Evolutionary conservation across 2,888 invertebrate genomes (phyloP), one percentile per base, ranked within the genome.

Genomic region (Drosophila infuscata): DNA sequence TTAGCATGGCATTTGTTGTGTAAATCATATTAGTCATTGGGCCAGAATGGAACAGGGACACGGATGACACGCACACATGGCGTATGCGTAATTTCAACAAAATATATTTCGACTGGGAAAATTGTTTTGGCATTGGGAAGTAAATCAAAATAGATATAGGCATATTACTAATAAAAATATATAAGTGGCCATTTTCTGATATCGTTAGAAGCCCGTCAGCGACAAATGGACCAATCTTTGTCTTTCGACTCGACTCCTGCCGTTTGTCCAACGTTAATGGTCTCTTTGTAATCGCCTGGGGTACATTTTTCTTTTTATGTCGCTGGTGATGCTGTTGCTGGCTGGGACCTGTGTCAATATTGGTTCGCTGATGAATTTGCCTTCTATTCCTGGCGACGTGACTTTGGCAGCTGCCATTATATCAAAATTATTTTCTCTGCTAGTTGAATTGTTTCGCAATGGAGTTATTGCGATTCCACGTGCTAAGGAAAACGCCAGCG

Each of bases 381-480:
- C 75, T 76, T 79, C 68, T 74, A 66, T 76, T 56, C 66, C 51
- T 46, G 53, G 62, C 63, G 81, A 90, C 91, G 88, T 90, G 91
- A 89, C 91, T 88, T 82, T 76, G 76, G 70, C 75, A 72, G 60
- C 74, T 76, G 81, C 83, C 83, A 89, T 89, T 90, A 87, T 82
- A 80, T 82, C 76, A 76, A 81, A 89, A 82, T 89, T 83, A 82
- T 86, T 74, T 72, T 74, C 65, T 71, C 72, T 59, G 80, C 74
- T 76, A 78, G 83, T 81, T 66, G 79, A 76, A 87, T 81, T 84
- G 82, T 79, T 75, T 87, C 69, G 53, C 74, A 76, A 74, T 68
- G 70, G 71, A 80, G 72, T 80, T 83, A 82, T 75, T 69, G 74
- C 70, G 59, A 62, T 74, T 70, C 70, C 89, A 85, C 84, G 84